These are phyloP conservation scores for Mesoligia furuncula DNA, from an alignment of 2,888 invertebrate genomes.

Conservation along the genomic window DNA sequence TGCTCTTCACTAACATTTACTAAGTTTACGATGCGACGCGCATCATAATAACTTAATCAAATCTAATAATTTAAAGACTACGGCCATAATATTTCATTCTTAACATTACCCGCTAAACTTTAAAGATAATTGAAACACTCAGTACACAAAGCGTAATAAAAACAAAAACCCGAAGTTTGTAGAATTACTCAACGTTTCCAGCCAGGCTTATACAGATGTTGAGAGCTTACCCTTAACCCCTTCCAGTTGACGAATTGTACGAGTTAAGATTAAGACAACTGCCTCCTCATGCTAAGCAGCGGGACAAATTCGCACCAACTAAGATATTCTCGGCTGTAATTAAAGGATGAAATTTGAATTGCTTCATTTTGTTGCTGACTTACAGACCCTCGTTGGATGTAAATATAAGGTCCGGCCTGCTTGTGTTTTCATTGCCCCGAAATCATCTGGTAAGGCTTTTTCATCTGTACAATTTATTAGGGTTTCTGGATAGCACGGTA, in stretches of 20 bases:
- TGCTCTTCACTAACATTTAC: conserved; percentile 11
- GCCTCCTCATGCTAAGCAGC: conserved; percentile 70
- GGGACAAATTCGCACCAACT: conserved; percentile 71
- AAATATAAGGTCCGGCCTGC: conserved; percentile 56
- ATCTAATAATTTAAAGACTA: conserved; percentile 39
- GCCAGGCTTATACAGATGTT: conserved; percentile 67
- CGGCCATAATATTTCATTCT: conserved; percentile 42
- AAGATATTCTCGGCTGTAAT: conserved; percentile 69
- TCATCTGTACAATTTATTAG: conserved; percentile 63
- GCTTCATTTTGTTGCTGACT: conserved; percentile 63
- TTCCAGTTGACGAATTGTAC: conserved; percentile 76
- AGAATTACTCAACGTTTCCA: conserved; percentile 62
- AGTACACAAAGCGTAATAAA: conserved; percentile 53
- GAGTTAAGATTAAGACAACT: conserved; percentile 78
- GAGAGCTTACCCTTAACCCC: conserved; percentile 71
- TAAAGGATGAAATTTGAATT: conserved; percentile 70
- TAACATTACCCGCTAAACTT: conserved; percentile 39
- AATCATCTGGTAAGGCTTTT: conserved; percentile 61
- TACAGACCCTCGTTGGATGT: conserved; percentile 47
- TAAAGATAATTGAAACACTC: conserved; percentile 59
- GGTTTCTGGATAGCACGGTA: conserved; percentile 51
- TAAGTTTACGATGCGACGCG: conserved; percentile 6
- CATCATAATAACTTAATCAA: conserved; percentile 31
- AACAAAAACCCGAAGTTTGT: conserved; percentile 61
- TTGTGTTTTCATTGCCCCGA: conserved; percentile 61